phyloP scores from a whole-genome alignment of 2,888 invertebrate genomes.

The Alloscopus bannaensis region DNA sequence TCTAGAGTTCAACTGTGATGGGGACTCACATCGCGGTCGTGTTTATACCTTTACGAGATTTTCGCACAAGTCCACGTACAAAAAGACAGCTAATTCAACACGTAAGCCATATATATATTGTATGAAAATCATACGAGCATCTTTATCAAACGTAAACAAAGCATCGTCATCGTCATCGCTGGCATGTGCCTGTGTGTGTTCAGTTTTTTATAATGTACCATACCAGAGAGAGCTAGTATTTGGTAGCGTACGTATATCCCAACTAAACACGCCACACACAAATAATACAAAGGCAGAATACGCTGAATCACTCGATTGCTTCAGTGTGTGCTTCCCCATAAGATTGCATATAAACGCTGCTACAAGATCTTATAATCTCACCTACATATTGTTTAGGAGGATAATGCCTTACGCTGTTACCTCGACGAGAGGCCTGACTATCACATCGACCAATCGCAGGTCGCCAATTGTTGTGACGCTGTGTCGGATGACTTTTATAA shows the following conservation, averaged over 20 bases:
- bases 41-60: conserved; percentile 8
- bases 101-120: neutral
- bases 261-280: no score
- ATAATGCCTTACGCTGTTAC: neutral
- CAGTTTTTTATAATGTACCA: no score
- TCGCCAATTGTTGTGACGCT: conserved; percentile 49
- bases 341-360: no score
- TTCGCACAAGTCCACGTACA: conserved; percentile 15
- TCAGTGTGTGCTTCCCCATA: no score
- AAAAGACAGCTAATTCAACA: no score
- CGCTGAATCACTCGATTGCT: no score
- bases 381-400: no score
- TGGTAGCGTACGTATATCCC: no score
- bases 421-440: conserved; percentile 44
- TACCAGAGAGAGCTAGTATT: no score
- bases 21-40: neutral
- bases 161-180: conserved; percentile 28
- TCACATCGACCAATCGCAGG: conserved; percentile 48
- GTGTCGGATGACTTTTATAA: conserved; percentile 36
- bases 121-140: neutral
- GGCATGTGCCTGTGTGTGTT: conserved; percentile 15
- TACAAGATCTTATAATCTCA: no score
- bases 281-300: no score
- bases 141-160: conserved; percentile 47
- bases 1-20: conserved; percentile 28